Evolutionary conservation across 2,888 invertebrate species (phyloP).

Genomic region (Ichneumon xanthorius): DNA sequence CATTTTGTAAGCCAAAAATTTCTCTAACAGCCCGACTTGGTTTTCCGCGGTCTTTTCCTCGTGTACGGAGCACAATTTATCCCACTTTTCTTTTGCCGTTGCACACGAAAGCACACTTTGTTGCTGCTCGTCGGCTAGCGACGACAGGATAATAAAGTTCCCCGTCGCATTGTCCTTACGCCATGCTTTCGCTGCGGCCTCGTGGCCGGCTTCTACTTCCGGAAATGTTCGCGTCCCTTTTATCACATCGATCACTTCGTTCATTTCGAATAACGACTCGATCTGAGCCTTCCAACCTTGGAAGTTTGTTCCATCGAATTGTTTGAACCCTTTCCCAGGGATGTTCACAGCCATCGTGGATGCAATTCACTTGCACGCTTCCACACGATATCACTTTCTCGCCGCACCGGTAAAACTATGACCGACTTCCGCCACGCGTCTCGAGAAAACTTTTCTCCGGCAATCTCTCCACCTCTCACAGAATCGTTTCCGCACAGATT

Average conservation of each 20-base stretch:
- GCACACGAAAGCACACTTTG: constrained; percentile 33
- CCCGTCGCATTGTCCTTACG: constrained; percentile 51
- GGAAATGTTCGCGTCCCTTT: constrained; percentile 26
- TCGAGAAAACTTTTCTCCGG: constrained; percentile 4
- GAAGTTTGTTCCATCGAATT: constrained; percentile 23
- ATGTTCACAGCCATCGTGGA: constrained; percentile 31
- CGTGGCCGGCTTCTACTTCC: neutral
- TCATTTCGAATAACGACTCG: constrained; percentile 26
- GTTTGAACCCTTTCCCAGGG: constrained; percentile 16
- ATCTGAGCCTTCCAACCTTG: constrained; percentile 36
- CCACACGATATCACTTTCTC: neutral
- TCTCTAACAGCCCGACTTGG: constrained; percentile 3
- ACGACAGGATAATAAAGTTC: constrained; percentile 57
- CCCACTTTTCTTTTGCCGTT: constrained; percentile 30
- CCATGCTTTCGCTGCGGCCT: constrained; percentile 28
- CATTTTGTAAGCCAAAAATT: constrained; percentile 5
- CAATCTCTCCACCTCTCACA: neutral
- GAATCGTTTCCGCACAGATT: neutral
- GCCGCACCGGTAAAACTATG: no score
- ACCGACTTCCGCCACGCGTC: constrained; percentile 17
- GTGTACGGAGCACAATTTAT: constrained; percentile 17
- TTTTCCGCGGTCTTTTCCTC: constrained; percentile 19
- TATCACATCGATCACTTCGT: constrained; percentile 32
- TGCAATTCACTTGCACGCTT: constrained; percentile 22
- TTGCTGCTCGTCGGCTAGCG: constrained; percentile 48